A percentile compares a stretch with the other conserved stretches of the same genome.
These are phyloP conservation scores for Slavum lentiscoides DNA, from an alignment of 2,888 invertebrate genomes.

Conservation along the genomic window DNA sequence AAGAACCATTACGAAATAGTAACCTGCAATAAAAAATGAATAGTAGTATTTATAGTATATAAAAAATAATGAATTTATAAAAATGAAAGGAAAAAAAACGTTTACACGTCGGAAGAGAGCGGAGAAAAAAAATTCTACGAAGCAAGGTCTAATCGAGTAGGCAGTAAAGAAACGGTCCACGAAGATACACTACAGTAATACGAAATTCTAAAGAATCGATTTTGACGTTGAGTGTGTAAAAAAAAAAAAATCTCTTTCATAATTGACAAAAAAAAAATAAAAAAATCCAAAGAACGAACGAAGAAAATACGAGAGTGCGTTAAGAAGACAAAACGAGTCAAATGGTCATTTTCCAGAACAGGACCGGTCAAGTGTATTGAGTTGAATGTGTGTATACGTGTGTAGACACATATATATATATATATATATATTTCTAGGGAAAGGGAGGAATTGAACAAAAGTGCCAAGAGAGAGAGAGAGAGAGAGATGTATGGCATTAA, in stretches of 20 bases:
- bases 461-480: not conserved
- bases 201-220: not conserved
- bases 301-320: not conserved
- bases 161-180: not conserved
- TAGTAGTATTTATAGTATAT: too few relatives aligned
- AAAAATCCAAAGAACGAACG: not conserved
- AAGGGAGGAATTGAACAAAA: not conserved
- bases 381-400: not conserved
- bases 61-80: too few relatives aligned
- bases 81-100: not conserved
- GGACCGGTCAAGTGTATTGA: not conserved
- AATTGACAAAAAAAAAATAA: not conserved
- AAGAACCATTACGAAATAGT: too few relatives aligned
- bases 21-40: not conserved
- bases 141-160: too few relatives aligned
- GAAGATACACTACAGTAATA: not conserved
- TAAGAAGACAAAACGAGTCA: constrained; percentile 27
- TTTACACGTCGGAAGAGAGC: not conserved
- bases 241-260: not conserved
- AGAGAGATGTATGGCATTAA: not conserved
- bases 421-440: not conserved
- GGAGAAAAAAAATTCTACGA: not conserved
- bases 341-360: constrained; percentile 20
- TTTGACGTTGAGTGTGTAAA: not conserved
- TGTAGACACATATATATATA: not conserved